These are phyloP conservation scores for Tachysurus vachellii DNA, from an alignment of 2,113 vertebrate genomes.

Conservation along the genomic window DNA sequence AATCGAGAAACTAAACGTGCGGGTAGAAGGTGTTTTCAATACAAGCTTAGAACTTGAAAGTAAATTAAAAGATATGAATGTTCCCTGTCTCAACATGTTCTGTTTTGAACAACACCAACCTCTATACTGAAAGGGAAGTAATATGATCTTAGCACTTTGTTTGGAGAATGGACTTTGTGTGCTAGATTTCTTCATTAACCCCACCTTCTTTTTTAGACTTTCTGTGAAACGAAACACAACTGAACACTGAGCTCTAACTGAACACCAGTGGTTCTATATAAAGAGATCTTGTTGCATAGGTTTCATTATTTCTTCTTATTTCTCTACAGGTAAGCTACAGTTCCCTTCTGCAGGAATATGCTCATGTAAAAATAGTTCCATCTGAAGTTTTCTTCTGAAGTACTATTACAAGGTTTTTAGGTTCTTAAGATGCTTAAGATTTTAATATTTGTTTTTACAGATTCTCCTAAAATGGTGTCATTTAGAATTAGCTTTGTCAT, in stretches of 20 bases:
- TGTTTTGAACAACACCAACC: neutral
- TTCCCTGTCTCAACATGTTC: neutral
- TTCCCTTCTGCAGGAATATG: neutral
- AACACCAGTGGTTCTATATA: neutral
- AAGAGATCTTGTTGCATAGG: neutral
- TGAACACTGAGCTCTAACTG: neutral
- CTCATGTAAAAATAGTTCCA: neutral
- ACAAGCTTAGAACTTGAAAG: neutral
- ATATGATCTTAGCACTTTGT: neutral
- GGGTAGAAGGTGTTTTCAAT: neutral
- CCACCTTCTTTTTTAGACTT: neutral
- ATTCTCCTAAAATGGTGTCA: conserved; percentile 15
- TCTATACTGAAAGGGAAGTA: neutral
- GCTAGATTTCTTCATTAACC: neutral
- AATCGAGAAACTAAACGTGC: neutral
- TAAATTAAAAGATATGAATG: neutral
- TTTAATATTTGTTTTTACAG: neutral
- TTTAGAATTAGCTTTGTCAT: conserved; percentile 9
- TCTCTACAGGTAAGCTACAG: neutral
- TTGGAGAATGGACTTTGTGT: neutral
- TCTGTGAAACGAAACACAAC: conserved; percentile 5
- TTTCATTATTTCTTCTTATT: neutral
- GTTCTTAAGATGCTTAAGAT: neutral
- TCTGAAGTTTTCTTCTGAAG: neutral
- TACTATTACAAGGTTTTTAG: neutral